These are phyloP conservation scores for Eretmocerus hayati DNA, from an alignment of 2,888 invertebrate species.

Conservation along the genomic window DNA sequence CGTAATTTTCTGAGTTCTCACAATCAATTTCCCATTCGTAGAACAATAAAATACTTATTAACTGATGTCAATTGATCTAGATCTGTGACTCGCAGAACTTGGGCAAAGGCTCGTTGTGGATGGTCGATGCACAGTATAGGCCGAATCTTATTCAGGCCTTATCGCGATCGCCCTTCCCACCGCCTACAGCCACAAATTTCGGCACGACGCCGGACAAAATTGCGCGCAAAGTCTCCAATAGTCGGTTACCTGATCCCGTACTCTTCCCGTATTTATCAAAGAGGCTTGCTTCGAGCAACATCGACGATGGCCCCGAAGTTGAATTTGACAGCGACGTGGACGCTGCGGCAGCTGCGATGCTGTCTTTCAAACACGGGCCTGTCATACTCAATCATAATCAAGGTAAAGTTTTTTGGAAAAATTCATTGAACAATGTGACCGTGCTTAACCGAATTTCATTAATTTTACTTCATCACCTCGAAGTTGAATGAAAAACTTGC, in stretches of 20 bases:
- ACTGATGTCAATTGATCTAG: too few relatives aligned
- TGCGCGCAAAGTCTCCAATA: conserved; percentile 33
- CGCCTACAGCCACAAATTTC: conserved; percentile 42
- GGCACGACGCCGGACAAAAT: conserved; percentile 40
- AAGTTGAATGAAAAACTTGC: too few relatives aligned
- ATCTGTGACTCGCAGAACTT: conserved; percentile 62
- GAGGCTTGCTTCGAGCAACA: conserved; percentile 51
- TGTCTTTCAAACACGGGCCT: conserved; percentile 80
- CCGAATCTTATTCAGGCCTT: conserved; percentile 84
- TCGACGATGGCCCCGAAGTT: conserved; percentile 44
- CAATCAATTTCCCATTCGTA: too few relatives aligned
- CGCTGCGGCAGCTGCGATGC: conserved; percentile 76
- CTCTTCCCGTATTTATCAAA: conserved; percentile 79
- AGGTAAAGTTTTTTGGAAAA: conserved; percentile 28
- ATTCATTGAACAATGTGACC: not conserved
- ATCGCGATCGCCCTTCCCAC: conserved; percentile 79
- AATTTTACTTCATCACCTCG: not conserved
- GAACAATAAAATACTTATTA: too few relatives aligned
- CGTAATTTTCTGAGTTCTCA: too few relatives aligned
- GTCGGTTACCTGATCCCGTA: conserved; percentile 62
- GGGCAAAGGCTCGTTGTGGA: conserved; percentile 94
- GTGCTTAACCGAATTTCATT: not conserved
- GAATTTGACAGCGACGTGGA: conserved; percentile 61
- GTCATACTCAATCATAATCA: conserved; percentile 52
- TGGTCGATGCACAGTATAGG: conserved; percentile 86